phyloP scores from a whole-genome alignment of 2,113 vertebrate species.

The Tragelaphus scriptus region DNA sequence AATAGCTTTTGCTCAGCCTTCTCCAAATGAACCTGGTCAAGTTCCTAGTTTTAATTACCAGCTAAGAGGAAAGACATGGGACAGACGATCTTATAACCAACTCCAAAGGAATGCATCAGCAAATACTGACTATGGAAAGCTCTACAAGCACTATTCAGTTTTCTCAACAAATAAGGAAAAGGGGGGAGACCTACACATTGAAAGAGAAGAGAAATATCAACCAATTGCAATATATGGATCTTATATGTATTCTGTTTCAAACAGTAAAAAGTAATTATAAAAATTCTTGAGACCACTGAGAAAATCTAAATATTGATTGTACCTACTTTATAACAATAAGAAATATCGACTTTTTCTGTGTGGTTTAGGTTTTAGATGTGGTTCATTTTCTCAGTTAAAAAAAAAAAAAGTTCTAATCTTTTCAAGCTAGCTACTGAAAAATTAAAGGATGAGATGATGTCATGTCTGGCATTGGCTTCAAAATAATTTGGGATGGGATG shows the following conservation, averaged over 20 bases:
- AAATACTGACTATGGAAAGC: background rate
- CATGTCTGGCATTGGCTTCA: background rate
- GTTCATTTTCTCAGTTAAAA: background rate
- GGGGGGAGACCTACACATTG: background rate
- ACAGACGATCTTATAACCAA: background rate
- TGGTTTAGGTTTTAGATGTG: background rate
- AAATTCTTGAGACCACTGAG: background rate
- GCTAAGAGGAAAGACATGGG: background rate
- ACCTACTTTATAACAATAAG: background rate
- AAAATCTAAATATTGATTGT: background rate
- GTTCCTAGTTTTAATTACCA: background rate
- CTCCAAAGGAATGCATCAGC: background rate
- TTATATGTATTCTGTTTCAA: background rate
- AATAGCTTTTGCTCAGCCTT: background rate
- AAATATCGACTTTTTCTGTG: background rate
- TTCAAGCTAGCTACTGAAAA: background rate
- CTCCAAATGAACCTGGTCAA: background rate
- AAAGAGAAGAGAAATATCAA: background rate
- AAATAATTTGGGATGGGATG: background rate
- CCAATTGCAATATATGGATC: background rate
- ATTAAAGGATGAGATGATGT: conserved; percentile 6
- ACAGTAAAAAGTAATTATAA: background rate
- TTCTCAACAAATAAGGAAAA: background rate
- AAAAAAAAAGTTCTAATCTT: background rate
- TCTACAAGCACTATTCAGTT: background rate